Evolutionary conservation across 2,888 invertebrate genomes (phyloP).

Genomic region (Blera fallax): DNA sequence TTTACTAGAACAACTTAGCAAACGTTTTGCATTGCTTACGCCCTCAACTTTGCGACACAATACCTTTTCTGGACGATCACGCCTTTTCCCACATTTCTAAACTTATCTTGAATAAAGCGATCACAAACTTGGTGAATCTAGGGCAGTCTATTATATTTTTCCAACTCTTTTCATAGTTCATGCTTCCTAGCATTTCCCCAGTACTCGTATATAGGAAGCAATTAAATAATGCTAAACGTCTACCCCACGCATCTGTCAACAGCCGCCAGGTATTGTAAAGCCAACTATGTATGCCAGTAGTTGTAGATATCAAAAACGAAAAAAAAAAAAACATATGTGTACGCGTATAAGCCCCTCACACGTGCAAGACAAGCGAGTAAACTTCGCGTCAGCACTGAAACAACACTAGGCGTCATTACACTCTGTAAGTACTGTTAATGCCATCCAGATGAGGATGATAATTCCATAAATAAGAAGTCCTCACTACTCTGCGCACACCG

Average conservation of each 20-base stretch:
- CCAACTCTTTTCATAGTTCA: too few species aligned
- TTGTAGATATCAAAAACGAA: slow-evolving; percentile 24
- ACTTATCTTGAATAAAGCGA: too few species aligned
- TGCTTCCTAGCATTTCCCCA: neutral
- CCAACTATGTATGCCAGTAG: slow-evolving; percentile 60
- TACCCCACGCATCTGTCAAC: slow-evolving; percentile 65
- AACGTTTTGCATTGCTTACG: too few species aligned
- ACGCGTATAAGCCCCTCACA: slow-evolving; percentile 7
- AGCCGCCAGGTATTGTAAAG: slow-evolving; percentile 52
- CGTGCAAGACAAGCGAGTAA: slow-evolving; percentile 31
- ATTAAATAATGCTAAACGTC: slow-evolving; percentile 45
- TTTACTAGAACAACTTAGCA: too few species aligned
- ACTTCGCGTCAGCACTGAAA: slow-evolving; percentile 54
- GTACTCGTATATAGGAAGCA: slow-evolving; percentile 42
- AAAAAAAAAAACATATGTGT: slow-evolving; percentile 18
- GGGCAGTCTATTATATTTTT: neutral
- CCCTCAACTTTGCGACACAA: too few species aligned
- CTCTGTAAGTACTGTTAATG: slow-evolving; percentile 71
- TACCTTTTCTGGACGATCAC: too few species aligned
- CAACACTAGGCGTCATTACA: slow-evolving; percentile 70
- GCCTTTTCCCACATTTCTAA: too few species aligned
- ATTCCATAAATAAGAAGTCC: slow-evolving; percentile 72
- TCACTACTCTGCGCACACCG: slow-evolving; percentile 43
- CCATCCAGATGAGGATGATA: slow-evolving; percentile 72
- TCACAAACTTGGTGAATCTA: too few species aligned